These are phyloP conservation scores for Tinea semifulvella DNA, from an alignment of 2,888 invertebrate species.

Conservation along the genomic window DNA sequence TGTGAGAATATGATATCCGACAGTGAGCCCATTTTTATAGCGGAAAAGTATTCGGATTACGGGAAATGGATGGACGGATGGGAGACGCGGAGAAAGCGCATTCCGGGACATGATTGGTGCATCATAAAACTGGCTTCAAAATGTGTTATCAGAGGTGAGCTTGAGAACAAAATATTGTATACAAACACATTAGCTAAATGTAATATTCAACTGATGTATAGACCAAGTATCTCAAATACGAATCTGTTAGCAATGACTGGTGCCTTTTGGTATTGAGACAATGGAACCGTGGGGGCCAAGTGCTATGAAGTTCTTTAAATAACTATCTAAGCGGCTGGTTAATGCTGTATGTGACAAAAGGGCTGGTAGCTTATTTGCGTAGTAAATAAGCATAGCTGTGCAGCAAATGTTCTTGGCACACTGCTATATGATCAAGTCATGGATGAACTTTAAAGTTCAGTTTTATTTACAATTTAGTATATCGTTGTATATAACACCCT, in stretches of 20 bases:
- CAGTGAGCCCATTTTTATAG: constrained; percentile 62
- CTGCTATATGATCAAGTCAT: not conserved
- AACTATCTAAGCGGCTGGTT: too few relatives aligned
- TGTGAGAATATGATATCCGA: constrained; percentile 68
- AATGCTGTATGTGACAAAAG: too few relatives aligned
- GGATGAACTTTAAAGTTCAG: too few relatives aligned
- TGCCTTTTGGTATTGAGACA: too few relatives aligned
- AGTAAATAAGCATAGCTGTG: not conserved
- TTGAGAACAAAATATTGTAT: too few relatives aligned
- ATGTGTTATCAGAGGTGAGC: constrained; percentile 57
- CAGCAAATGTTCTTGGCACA: not conserved
- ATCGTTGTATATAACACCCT: too few relatives aligned
- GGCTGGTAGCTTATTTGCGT: not conserved
- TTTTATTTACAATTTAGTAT: too few relatives aligned
- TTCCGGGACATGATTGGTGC: constrained; percentile 71
- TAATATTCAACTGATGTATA: too few relatives aligned
- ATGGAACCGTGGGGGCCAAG: too few relatives aligned
- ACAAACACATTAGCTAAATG: too few relatives aligned
- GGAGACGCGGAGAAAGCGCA: constrained; percentile 70
- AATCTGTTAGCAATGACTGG: too few relatives aligned
- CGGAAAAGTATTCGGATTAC: constrained; percentile 66
- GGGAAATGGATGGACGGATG: constrained; percentile 78
- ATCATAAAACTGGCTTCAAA: constrained; percentile 65
- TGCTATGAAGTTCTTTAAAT: too few relatives aligned
- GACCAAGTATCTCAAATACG: not conserved